Evolutionary conservation across 1,140 invertebrate species (phyloP).

Genomic region (Drepana arcuata): DNA sequence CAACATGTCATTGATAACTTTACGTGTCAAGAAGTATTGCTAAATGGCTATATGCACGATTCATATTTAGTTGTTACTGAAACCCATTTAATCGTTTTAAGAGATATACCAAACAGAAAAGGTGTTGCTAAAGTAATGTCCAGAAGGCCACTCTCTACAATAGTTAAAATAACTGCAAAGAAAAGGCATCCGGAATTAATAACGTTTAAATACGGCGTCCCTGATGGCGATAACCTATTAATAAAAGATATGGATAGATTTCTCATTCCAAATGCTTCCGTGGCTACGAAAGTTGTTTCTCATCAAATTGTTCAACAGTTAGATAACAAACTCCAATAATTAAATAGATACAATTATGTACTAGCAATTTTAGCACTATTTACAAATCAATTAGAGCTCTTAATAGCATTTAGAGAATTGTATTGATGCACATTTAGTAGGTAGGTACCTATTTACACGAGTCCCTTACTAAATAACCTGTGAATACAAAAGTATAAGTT

Average conservation of each 20-base stretch:
- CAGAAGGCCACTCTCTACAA: conserved; percentile 86
- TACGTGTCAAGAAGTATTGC: conserved; percentile 91
- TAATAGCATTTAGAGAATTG: no score
- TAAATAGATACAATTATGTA: no score
- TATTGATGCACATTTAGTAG: no score
- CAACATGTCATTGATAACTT: conserved; percentile 89
- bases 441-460: no score
- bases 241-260: conserved; percentile 92
- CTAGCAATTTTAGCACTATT: no score
- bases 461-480: no score
- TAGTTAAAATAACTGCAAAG: conserved; percentile 97
- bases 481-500: no score
- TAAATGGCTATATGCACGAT: conserved; percentile 88
- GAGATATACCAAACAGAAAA: conserved; percentile 83
- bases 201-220: conserved; percentile 93
- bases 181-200: conserved; percentile 95
- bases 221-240: conserved; percentile 79
- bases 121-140: conserved; percentile 88
- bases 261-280: conserved; percentile 91
- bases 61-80: conserved; percentile 92
- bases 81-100: conserved; percentile 89
- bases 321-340: conserved; percentile 46
- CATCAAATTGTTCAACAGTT: conserved; percentile 73
- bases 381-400: no score
- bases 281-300: conserved; percentile 86